These are phyloP conservation scores for Scelioninae gen. 1 DNA, from an alignment of 2,888 invertebrate species.

Conservation along the genomic window DNA sequence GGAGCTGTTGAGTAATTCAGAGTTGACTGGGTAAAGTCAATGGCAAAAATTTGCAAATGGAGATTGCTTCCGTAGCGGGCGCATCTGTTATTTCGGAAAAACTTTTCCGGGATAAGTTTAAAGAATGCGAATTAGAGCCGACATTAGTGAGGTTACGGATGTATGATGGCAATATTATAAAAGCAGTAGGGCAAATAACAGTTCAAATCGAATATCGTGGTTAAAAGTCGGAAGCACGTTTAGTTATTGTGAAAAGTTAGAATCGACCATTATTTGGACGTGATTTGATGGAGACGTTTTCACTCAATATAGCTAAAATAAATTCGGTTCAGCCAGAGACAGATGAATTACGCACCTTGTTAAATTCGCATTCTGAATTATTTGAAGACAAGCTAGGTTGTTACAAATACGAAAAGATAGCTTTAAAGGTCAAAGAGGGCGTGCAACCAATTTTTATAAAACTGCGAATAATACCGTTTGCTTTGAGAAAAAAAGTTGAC, in stretches of 20 bases:
- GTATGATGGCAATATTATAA: constrained; percentile 54
- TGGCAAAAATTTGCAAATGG: constrained; percentile 70
- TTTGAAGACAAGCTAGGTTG: constrained; percentile 62
- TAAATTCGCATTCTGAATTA: constrained; percentile 14
- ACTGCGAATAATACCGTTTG: constrained; percentile 62
- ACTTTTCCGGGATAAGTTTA: constrained; percentile 17
- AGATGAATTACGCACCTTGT: neutral
- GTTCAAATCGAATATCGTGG: constrained; percentile 48
- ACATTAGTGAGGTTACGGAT: constrained; percentile 44
- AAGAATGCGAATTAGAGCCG: constrained; percentile 7
- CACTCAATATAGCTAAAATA: neutral
- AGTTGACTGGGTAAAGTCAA: constrained; percentile 71
- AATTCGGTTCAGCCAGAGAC: neutral
- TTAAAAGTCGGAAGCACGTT: constrained; percentile 13
- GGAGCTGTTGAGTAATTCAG: no score
- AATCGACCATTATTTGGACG: constrained; percentile 61
- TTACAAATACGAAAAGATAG: constrained; percentile 61
- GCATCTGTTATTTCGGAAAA: constrained; percentile 63
- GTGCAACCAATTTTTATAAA: constrained; percentile 60
- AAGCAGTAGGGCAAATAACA: constrained; percentile 58
- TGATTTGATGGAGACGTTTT: constrained; percentile 59
- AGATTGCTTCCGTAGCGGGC: constrained; percentile 75
- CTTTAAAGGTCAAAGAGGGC: constrained; percentile 40
- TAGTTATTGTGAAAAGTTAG: constrained; percentile 58
- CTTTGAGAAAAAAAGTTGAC: constrained; percentile 53